Evolutionary conservation across 2,797 vertebrate genomes (phyloP).

Genomic region (Babyrousa celebensis): DNA sequence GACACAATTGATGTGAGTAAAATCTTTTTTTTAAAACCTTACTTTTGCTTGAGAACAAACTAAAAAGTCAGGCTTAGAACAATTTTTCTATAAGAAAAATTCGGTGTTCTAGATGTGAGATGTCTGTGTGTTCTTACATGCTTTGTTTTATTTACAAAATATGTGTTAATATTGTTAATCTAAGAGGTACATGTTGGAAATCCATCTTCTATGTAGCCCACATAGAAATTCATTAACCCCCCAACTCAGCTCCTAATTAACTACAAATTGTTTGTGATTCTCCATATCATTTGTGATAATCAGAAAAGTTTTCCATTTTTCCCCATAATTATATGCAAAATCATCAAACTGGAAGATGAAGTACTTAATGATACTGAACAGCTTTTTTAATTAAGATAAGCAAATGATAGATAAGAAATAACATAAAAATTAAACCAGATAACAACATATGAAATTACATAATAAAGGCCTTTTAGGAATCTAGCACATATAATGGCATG

Average conservation of each 20-base stretch:
- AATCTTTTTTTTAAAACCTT: not conserved
- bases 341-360: conserved; percentile 80
- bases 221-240: conserved; percentile 60
- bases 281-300: conserved; percentile 74
- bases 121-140: not conserved
- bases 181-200: conserved; percentile 62
- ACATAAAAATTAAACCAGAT: conserved; percentile 80
- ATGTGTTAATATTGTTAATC: conserved; percentile 67
- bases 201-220: conserved; percentile 39
- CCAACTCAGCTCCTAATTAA: conserved; percentile 62
- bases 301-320: conserved; percentile 76
- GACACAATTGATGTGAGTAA: conserved; percentile 80
- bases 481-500: not conserved
- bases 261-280: conserved; percentile 73
- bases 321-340: conserved; percentile 77
- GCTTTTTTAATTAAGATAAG: conserved; percentile 80
- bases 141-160: conserved; percentile 55
- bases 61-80: conserved; percentile 55
- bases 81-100: not conserved
- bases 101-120: conserved; percentile 53
- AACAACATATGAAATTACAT: conserved; percentile 56
- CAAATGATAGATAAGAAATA: conserved; percentile 73
- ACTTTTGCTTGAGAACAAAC: conserved; percentile 58
- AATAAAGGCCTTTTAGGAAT: conserved; percentile 42
- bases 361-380: conserved; percentile 76